A percentile compares a stretch with the other conserved stretches of the same genome.
These are phyloP conservation scores for Cassiopea xamachana DNA, from an alignment of 30 jellyfish, hydroid and myxozoan species.

Conservation along the genomic window DNA sequence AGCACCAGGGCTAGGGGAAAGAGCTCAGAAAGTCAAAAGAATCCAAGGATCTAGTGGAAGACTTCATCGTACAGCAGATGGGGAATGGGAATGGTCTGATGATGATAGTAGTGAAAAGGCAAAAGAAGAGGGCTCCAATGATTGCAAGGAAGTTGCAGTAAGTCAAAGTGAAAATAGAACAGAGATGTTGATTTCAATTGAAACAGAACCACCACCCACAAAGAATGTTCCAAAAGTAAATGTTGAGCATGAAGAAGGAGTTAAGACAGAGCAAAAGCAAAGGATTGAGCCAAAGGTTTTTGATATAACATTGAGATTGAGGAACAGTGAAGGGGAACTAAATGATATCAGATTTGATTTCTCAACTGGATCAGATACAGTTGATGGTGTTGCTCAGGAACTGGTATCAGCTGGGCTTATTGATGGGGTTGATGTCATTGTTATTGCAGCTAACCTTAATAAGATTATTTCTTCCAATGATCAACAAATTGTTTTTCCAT, in stretches of 20 bases:
- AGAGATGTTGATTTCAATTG: background rate
- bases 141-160: background rate
- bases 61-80: conserved; percentile 76
- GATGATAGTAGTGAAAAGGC: conserved; percentile 46
- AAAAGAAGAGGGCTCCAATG: conserved; percentile 3
- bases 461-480: conserved; percentile 75
- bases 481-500: conserved; percentile 62
- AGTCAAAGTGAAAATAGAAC: background rate
- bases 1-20: conserved; percentile 93
- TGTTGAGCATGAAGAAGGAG: background rate
- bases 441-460: conserved; percentile 95
- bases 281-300: conserved; percentile 64
- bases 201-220: background rate
- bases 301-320: conserved; percentile 81
- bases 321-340: conserved; percentile 89
- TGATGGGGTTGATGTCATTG: conserved; percentile 93
- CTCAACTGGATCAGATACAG: conserved; percentile 86
- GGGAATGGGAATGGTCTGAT: conserved; percentile 91
- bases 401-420: conserved; percentile 96
- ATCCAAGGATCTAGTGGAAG: conserved; percentile 85
- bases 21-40: conserved; percentile 86
- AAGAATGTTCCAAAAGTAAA: background rate
- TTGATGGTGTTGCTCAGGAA: conserved; percentile 98
- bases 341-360: conserved; percentile 96
- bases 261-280: background rate